Evolutionary conservation across 37 sponge, comb jelly and placozoan species (phyloP).

Genomic region (Cladorhizidae sp.): DNA sequence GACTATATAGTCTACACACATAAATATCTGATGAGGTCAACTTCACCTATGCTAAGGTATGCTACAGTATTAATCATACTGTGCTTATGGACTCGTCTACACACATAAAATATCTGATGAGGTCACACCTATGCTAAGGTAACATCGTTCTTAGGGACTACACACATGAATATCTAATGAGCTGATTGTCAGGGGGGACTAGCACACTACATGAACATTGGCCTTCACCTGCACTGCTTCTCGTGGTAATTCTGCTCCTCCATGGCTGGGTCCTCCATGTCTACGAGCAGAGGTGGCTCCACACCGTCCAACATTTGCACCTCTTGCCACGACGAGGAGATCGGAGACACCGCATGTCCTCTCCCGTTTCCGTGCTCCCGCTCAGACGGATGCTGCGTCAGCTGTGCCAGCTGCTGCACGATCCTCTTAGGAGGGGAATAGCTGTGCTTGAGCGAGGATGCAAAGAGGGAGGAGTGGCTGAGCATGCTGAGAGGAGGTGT

Average conservation of each 20-base stretch:
- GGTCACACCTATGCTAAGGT: no score
- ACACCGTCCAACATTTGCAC: not conserved
- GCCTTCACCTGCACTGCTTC: slow-evolving; percentile 26
- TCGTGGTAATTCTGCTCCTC: slow-evolving; percentile 33
- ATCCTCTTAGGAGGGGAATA: not conserved
- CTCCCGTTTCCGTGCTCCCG: not conserved
- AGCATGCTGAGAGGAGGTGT: not conserved
- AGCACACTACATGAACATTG: no score
- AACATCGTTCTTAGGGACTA: no score
- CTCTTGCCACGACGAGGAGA: slow-evolving; percentile 45
- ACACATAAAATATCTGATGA: no score
- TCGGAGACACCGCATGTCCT: slow-evolving; percentile 5
- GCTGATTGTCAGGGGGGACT: no score
- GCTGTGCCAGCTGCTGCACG: not conserved
- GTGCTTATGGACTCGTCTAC: no score
- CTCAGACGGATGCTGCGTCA: not conserved
- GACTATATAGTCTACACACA: no score
- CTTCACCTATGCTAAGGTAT: no score
- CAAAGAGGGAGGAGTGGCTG: not conserved
- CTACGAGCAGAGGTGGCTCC: not conserved
- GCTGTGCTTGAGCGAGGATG: not conserved
- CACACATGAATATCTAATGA: no score
- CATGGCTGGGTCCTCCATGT: slow-evolving; percentile 1
- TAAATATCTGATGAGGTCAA: no score
- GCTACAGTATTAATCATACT: no score